Base-by-base conservation (phyloP, 2,888 invertebrate species). In the Caenorhabditis sp. region DNA sequence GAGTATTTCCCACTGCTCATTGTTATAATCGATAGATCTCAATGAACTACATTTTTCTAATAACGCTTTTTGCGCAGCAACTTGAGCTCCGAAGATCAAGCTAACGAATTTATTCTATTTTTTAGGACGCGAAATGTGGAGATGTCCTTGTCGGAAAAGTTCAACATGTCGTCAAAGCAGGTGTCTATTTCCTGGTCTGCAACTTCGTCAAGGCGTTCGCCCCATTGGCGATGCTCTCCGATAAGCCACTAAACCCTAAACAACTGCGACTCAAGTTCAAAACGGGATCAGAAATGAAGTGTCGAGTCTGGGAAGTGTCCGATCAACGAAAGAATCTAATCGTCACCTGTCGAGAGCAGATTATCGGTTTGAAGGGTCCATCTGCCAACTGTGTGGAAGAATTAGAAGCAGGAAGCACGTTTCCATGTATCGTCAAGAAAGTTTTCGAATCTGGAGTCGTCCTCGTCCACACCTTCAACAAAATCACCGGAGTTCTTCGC, bases 391-490 rank as follows among this genome's bases (percentile, higher is more conserved):
- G 41, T 63, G 74, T 80, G 1, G 74, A 80, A 16, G 69, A 80
- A 38, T 31, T 83, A 41, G 68, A 69, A n/a, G 26, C 74, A 14
- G 83, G 74, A 38, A 64, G 35, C 12, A 72, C 79, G 7, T 14
- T 79, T 35, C 83, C 83, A n/a, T 83, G 83, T 2, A 26, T 86
- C 14, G 80, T 90, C 51, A 66, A 69, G 8, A 87, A 88, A 63
- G 64, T 87, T 0, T 80, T 87, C 22, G 73, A 70, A 4, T 83
- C 83, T 19, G 89, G 89, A 10, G 87, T 85, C 1, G 22, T 90
- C n/a, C 63, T 90, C 14, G 80, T 90, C 22, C 58, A 56, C 22
- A 89, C 89, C 22, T 90, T 80, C 84, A 88, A 89, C 51, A 63
- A 79, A 5, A 82, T 87, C 14, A 31, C 16, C 1, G 87, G 85